These are phyloP conservation scores for Agrenia bidenticulata DNA, from an alignment of 2,888 invertebrate genomes.

Conservation along the genomic window DNA sequence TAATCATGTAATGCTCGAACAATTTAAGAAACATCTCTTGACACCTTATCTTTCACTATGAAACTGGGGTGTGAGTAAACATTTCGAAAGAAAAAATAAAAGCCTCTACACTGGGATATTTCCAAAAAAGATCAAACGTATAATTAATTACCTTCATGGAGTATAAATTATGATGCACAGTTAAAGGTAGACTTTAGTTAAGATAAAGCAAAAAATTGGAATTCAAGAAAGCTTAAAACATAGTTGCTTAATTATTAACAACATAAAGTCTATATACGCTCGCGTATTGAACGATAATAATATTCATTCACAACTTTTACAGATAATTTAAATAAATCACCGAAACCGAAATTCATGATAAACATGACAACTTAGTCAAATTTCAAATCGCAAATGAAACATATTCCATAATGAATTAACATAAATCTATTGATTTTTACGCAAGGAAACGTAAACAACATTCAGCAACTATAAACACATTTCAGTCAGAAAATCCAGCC, in stretches of 20 bases:
- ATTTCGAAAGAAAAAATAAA: no score
- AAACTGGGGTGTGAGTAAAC: no score
- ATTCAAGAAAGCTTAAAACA: constrained; percentile 5
- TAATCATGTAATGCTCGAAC: not conserved
- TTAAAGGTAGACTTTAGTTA: not conserved
- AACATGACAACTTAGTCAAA: constrained; percentile 1
- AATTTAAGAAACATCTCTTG: not conserved
- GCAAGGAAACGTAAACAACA: no score
- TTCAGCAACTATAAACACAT: not conserved
- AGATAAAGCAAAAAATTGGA: constrained; percentile 9
- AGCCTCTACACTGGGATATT: no score
- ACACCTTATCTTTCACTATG: not conserved
- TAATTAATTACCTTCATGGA: constrained; percentile 8
- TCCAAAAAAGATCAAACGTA: constrained; percentile 6
- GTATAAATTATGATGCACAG: constrained; percentile 10
- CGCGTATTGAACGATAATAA: not conserved
- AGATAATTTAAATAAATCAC: constrained; percentile 6
- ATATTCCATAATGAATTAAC: not conserved
- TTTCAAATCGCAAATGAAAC: not conserved
- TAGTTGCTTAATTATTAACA: not conserved
- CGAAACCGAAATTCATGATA: constrained; percentile 1
- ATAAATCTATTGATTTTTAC: constrained; percentile 1
- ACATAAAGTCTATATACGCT: not conserved
- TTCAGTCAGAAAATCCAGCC: constrained; percentile 10
- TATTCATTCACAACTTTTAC: constrained; percentile 6